Percentiles rank a stretch among this genome's conserved stretches.
These are phyloP conservation scores for Drosophila kambysellisi DNA, from an alignment of 2,888 invertebrate species.

Conservation along the genomic window DNA sequence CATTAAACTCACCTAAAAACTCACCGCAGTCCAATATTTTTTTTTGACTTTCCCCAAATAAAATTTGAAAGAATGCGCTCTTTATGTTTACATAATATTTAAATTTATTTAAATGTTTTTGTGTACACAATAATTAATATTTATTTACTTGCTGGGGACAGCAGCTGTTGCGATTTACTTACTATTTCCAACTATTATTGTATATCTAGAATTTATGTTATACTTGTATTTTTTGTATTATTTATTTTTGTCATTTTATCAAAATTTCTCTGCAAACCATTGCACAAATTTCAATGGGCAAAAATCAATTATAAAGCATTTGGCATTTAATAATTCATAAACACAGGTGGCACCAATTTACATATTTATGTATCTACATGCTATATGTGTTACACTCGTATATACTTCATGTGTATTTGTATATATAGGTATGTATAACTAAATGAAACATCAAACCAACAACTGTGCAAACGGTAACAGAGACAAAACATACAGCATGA, in stretches of 20 bases:
- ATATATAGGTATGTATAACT: conserved; percentile 15
- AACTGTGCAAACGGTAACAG: conserved; percentile 43
- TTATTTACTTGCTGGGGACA: conserved; percentile 44
- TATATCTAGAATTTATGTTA: conserved; percentile 43
- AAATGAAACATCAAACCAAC: conserved; percentile 46
- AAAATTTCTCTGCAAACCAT: conserved; percentile 26
- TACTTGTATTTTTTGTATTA: conserved; percentile 1
- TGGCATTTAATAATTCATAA: conserved; percentile 52
- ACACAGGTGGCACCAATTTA: conserved; percentile 34
- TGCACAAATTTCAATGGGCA: conserved; percentile 49
- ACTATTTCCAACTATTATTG: conserved; percentile 62
- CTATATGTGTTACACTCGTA: conserved; percentile 13
- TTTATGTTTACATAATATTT: conserved; percentile 44
- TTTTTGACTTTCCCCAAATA: neutral
- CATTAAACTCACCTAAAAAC: neutral
- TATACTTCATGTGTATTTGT: neutral
- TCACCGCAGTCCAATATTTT: neutral
- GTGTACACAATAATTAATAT: conserved; percentile 64
- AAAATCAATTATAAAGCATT: conserved; percentile 68
- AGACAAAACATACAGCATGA: conserved; percentile 48
- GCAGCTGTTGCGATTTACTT: conserved; percentile 62
- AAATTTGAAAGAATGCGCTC: neutral
- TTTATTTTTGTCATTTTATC: conserved; percentile 23
- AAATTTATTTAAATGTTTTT: conserved; percentile 60
- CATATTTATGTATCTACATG: conserved; percentile 11